These are phyloP conservation scores for Orchesella flavescens DNA, from an alignment of 2,888 invertebrate genomes.

Conservation along the genomic window DNA sequence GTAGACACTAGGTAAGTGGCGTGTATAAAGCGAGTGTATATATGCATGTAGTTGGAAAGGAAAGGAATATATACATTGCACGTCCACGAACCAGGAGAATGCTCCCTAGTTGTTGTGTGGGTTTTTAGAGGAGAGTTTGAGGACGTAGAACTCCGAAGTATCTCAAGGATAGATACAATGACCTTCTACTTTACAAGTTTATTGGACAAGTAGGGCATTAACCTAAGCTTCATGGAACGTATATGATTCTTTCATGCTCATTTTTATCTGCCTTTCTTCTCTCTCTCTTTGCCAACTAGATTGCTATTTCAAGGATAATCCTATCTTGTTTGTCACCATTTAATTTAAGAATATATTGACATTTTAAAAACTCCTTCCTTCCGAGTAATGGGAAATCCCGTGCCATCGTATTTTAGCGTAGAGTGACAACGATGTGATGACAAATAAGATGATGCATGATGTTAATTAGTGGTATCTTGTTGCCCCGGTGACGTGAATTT, in stretches of 20 bases:
- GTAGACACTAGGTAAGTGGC: background rate
- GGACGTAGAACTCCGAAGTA: constrained; percentile 69
- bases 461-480: too few species aligned
- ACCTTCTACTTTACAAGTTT: constrained; percentile 67
- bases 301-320: background rate
- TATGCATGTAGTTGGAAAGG: background rate
- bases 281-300: background rate
- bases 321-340: background rate
- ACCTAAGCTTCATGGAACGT: constrained; percentile 35
- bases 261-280: background rate
- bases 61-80: background rate
- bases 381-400: too few species aligned
- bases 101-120: constrained; percentile 42
- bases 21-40: constrained; percentile 35
- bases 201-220: constrained; percentile 68
- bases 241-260: too few species aligned
- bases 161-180: constrained; percentile 69
- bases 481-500: too few species aligned
- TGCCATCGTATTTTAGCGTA: too few species aligned
- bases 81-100: constrained; percentile 8
- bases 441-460: too few species aligned
- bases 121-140: constrained; percentile 63
- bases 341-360: background rate
- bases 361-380: too few species aligned
- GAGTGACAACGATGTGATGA: too few species aligned